Conservation (phyloP, 2,888 invertebrate species). For the Lithophane leautieri region DNA sequence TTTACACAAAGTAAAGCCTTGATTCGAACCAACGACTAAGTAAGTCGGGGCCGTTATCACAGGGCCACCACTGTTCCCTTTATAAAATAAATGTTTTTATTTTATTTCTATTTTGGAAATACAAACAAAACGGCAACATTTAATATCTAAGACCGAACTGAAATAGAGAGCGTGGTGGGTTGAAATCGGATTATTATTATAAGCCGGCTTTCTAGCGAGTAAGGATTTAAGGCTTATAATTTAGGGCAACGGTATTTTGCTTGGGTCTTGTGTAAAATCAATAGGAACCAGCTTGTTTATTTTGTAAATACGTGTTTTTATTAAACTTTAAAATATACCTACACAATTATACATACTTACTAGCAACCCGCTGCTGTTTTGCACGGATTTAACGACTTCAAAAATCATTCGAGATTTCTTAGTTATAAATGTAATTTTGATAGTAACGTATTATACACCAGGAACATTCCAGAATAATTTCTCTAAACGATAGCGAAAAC, state of each 20-base stretch:
- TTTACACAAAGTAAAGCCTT: too few relatives aligned
- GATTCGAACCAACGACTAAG: background rate
- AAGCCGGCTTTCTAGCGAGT: conserved; percentile 62
- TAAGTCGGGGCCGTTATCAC: too few relatives aligned
- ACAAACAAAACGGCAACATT: conserved; percentile 19
- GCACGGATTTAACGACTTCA: too few relatives aligned
- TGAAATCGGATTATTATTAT: conserved; percentile 60
- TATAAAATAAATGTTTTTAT: background rate
- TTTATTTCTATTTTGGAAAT: conserved; percentile 7
- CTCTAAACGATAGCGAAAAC: too few relatives aligned
- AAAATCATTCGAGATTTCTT: too few relatives aligned
- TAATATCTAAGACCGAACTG: conserved; percentile 41
- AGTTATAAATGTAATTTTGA: too few relatives aligned
- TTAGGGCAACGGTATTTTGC: conserved; percentile 54
- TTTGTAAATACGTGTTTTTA: background rate
- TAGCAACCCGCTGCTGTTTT: too few relatives aligned
- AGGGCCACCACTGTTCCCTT: too few relatives aligned
- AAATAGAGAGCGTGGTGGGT: conserved; percentile 37
- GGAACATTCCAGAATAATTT: too few relatives aligned
- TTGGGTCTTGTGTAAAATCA: conserved; percentile 36
- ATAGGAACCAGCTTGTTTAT: conserved; percentile 19
- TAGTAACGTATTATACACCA: too few relatives aligned
- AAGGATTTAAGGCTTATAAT: conserved; percentile 63
- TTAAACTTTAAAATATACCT: background rate
- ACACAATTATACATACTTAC: too few relatives aligned